Percentiles rank a stretch among this genome's conserved stretches.
Evolutionary conservation across 2,113 vertebrate genomes (phyloP).

Genomic region (Syrmaticus mikado): DNA sequence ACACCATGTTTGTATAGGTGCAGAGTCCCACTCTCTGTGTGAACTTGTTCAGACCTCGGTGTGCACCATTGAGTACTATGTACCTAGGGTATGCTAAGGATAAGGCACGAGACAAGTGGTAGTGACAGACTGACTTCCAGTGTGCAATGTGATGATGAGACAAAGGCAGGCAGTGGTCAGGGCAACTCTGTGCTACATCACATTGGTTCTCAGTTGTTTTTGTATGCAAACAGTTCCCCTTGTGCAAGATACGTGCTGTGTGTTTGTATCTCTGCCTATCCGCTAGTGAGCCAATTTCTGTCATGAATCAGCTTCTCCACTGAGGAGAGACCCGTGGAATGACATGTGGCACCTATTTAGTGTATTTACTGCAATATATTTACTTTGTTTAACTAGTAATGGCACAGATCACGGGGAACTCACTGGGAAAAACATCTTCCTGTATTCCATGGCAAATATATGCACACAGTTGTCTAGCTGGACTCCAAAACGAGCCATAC

Average conservation of each 20-base stretch:
- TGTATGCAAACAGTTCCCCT: not conserved
- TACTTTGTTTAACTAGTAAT: not conserved
- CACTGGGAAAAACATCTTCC: not conserved
- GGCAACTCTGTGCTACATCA: not conserved
- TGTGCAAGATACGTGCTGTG: not conserved
- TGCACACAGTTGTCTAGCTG: rapidly evolving
- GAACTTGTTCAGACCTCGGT: not conserved
- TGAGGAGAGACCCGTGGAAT: not conserved
- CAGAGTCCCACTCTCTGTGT: not conserved
- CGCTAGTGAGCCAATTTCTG: not conserved
- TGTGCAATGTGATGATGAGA: not conserved
- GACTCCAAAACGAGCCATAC: not conserved
- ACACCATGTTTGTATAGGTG: not conserved
- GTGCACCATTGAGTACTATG: not conserved
- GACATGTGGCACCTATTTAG: not conserved
- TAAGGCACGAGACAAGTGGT: not conserved
- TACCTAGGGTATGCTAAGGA: not conserved
- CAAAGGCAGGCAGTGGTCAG: not conserved
- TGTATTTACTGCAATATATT: not conserved
- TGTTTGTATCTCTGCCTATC: not conserved
- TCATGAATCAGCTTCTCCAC: slow-evolving; percentile 5
- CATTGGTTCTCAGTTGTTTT: not conserved
- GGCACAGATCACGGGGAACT: not conserved
- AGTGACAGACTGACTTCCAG: not conserved
- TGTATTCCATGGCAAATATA: not conserved